Conservation (phyloP, 2,888 invertebrate genomes). For the Brachyptera putata region DNA sequence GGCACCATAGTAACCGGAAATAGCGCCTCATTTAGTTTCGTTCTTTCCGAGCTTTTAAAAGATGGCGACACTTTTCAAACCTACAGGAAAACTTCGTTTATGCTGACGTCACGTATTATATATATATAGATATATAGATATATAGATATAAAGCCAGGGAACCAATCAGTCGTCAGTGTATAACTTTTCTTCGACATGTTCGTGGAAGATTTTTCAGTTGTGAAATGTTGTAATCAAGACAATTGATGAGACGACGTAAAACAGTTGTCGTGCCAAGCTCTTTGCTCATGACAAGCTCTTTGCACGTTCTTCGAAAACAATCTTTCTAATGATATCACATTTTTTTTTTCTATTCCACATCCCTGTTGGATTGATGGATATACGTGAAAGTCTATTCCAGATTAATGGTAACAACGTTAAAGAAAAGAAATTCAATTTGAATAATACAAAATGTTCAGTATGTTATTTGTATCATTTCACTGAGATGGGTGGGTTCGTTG, state of each 20-base stretch:
- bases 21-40: slow-evolving; percentile 15
- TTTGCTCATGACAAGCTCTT: slow-evolving; percentile 8
- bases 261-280: not conserved
- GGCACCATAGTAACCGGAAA: slow-evolving; percentile 14
- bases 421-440: too few relatives aligned
- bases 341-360: too few relatives aligned
- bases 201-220: not conserved
- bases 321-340: not conserved
- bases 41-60: slow-evolving; percentile 4
- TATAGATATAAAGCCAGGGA: too few relatives aligned
- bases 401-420: too few relatives aligned
- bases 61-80: slow-evolving; percentile 4
- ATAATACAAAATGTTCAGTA: too few relatives aligned
- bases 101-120: slow-evolving; percentile 16
- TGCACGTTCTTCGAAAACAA: not conserved
- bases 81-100: slow-evolving; percentile 6
- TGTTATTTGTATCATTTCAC: too few relatives aligned
- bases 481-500: too few relatives aligned
- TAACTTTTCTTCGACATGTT: slow-evolving; percentile 9
- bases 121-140: too few relatives aligned
- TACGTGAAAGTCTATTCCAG: too few relatives aligned
- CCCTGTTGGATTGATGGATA: too few relatives aligned
- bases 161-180: slow-evolving; percentile 7
- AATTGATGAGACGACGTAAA: slow-evolving; percentile 11
- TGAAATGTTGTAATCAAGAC: slow-evolving; percentile 7